These are phyloP conservation scores for Euleptes europaea DNA, from an alignment of 2,113 vertebrate species.

Conservation along the genomic window DNA sequence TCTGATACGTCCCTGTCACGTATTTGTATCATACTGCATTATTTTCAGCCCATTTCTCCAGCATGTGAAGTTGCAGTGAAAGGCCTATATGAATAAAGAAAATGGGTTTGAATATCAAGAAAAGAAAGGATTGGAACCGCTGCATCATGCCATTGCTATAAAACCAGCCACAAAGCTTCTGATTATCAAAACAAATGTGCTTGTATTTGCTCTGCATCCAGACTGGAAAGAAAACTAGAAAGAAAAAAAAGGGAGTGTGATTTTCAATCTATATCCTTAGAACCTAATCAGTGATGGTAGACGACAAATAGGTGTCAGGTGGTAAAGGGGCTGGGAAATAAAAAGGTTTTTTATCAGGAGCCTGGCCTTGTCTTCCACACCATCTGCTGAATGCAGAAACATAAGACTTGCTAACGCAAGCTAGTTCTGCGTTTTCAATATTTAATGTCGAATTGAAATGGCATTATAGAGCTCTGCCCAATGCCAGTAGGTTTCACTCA, in stretches of 20 bases:
- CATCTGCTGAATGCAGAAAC: conserved; percentile 65
- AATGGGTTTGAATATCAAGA: background rate
- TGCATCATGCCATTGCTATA: background rate
- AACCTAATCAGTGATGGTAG: conserved; percentile 41
- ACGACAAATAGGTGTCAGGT: conserved; percentile 50
- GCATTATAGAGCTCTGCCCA: conserved; percentile 46
- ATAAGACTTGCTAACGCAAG: conserved; percentile 48
- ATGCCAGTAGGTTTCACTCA: conserved; percentile 14
- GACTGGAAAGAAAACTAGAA: conserved; percentile 29
- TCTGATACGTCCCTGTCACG: background rate
- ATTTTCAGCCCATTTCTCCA: background rate
- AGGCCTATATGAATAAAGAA: background rate
- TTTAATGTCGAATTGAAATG: conserved; percentile 64
- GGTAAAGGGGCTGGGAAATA: conserved; percentile 26
- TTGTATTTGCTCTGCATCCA: background rate
- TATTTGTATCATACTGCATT: background rate
- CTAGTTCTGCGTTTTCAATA: conserved; percentile 56
- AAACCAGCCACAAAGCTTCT: background rate
- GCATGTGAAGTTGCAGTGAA: background rate
- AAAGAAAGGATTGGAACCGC: background rate
- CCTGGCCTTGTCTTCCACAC: conserved; percentile 42
- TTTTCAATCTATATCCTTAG: conserved; percentile 59
- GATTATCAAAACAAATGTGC: background rate
- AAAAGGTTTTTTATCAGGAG: conserved; percentile 55
- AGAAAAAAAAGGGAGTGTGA: conserved; percentile 8